These are phyloP conservation scores for Melanotaenia parkinsoni DNA, from an alignment of 2,797 vertebrate species.

Conservation along the genomic window DNA sequence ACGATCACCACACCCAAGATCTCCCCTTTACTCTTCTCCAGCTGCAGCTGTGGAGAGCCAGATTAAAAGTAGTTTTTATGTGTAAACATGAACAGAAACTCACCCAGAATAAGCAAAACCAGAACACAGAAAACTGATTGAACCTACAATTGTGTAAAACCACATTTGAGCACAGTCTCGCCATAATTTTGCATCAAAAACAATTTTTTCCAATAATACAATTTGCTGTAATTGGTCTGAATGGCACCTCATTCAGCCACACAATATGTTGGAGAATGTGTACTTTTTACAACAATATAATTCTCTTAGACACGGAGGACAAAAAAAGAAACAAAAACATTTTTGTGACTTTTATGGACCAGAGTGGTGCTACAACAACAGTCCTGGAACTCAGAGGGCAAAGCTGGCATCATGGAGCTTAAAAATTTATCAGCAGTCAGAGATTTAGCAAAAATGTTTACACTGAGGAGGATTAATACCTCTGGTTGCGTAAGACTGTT, in stretches of 20 bases:
- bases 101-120: not conserved
- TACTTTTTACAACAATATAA: not conserved
- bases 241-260: not conserved
- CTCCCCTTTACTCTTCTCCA: constrained; percentile 98
- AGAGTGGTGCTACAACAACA: constrained; percentile 11
- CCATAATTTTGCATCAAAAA: not conserved
- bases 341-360: not conserved
- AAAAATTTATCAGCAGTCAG: not conserved
- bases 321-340: not conserved
- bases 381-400: constrained; percentile 8
- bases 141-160: not conserved
- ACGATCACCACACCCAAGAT: constrained; percentile 98
- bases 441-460: constrained; percentile 14
- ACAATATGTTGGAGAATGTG: not conserved
- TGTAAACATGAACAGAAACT: constrained; percentile 10
- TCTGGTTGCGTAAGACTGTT: constrained; percentile 17
- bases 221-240: not conserved
- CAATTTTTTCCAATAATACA: not conserved
- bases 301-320: not conserved
- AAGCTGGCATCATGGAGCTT: not conserved
- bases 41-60: constrained; percentile 86
- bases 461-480: constrained; percentile 3
- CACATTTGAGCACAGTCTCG: not conserved
- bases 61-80: constrained; percentile 1
- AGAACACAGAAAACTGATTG: not conserved